These are phyloP conservation scores for Lepidostoma basale DNA, from an alignment of 1,140 invertebrate species.

Conservation along the genomic window DNA sequence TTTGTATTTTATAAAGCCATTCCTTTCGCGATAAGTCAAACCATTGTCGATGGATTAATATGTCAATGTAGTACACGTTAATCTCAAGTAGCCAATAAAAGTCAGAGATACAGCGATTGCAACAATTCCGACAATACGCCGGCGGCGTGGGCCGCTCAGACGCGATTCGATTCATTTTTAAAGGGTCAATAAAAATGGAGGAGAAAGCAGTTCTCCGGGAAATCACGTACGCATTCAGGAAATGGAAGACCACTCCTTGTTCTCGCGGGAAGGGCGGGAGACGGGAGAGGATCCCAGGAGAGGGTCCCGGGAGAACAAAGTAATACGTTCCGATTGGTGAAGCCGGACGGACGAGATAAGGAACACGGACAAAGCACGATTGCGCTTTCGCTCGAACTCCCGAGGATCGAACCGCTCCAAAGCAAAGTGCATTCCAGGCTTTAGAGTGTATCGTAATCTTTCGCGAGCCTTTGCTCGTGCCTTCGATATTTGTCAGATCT, in stretches of 20 bases:
- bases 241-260: slow-evolving; percentile 30
- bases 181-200: slow-evolving; percentile 29
- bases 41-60: not conserved
- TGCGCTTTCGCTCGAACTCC: slow-evolving; percentile 10
- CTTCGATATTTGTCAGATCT: no score
- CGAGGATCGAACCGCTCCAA: not conserved
- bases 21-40: no score
- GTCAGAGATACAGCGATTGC: slow-evolving; percentile 16
- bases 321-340: slow-evolving; percentile 37
- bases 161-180: slow-evolving; percentile 27
- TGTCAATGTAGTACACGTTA: slow-evolving; percentile 1
- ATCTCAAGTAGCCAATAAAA: slow-evolving; percentile 23
- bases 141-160: not conserved
- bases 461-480: no score
- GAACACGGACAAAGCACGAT: slow-evolving; percentile 24
- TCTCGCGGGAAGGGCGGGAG: not conserved
- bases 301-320: slow-evolving; percentile 31
- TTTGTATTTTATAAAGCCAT: no score
- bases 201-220: not conserved
- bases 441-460: not conserved
- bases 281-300: slow-evolving; percentile 3
- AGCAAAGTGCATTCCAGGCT: slow-evolving; percentile 6
- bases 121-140: not conserved
- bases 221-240: slow-evolving; percentile 35
- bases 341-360: slow-evolving; percentile 31